Percentiles rank a stretch among this genome's conserved stretches.
Conservation (phyloP, 35 echinoderm and acorn worm species). For the Heliocidaris erythrogramma region DNA sequence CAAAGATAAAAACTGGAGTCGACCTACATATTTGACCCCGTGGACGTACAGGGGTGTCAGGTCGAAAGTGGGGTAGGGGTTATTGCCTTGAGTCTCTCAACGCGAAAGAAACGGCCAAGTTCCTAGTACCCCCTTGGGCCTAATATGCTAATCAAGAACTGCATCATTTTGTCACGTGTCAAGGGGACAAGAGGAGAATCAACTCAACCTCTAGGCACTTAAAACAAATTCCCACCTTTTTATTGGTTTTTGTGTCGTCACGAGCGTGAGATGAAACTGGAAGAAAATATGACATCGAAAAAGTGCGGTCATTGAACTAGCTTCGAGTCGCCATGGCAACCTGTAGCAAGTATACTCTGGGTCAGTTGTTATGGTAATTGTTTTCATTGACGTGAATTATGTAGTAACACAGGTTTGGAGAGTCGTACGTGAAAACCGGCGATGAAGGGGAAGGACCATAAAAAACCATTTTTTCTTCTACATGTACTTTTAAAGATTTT, state of each 20-base stretch:
- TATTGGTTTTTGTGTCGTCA: conserved; percentile 10
- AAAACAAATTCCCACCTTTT: background rate
- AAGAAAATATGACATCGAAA: background rate
- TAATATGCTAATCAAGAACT: background rate
- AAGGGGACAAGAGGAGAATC: background rate
- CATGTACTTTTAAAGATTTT: no score
- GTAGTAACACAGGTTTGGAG: no score
- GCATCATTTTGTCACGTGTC: background rate
- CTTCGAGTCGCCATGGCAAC: background rate
- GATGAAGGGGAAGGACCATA: no score
- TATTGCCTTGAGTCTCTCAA: background rate
- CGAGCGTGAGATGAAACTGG: background rate
- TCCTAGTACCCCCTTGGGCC: background rate
- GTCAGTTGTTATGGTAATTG: background rate
- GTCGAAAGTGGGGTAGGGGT: background rate
- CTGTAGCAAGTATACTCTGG: background rate
- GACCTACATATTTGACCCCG: background rate
- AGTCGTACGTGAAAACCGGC: no score
- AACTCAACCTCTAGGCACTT: background rate
- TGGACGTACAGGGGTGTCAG: background rate
- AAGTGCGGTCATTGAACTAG: background rate
- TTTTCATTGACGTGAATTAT: background rate
- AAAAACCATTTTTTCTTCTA: no score
- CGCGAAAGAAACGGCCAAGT: background rate
- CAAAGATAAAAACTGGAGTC: background rate